A percentile compares a stretch with the other conserved stretches of the same genome.
Evolutionary conservation across 2,888 invertebrate species (phyloP).

Genomic region (Hirudinaria manillensis): DNA sequence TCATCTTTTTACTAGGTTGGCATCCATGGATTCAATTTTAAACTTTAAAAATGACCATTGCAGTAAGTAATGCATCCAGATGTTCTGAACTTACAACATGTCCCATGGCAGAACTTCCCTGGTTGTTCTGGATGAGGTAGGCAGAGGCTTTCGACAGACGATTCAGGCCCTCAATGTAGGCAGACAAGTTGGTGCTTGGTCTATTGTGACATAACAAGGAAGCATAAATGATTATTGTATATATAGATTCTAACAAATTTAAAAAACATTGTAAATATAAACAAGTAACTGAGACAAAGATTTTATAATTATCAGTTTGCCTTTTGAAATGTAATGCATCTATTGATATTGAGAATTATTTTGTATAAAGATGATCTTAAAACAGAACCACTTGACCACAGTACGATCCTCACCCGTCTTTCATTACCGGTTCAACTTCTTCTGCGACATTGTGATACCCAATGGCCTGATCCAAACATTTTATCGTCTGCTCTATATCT

Average conservation of each 20-base stretch:
- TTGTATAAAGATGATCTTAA: not conserved
- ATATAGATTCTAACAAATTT: too few species aligned
- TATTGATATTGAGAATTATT: not conserved
- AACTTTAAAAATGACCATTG: too few species aligned
- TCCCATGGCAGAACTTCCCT: constrained; percentile 84
- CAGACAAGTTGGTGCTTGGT: constrained; percentile 58
- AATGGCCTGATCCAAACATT: constrained; percentile 83
- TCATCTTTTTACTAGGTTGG: too few species aligned
- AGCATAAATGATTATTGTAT: not conserved
- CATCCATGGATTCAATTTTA: too few species aligned
- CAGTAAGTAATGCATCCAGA: not conserved
- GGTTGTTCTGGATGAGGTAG: constrained; percentile 86
- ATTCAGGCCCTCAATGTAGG: constrained; percentile 69
- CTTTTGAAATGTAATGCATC: too few species aligned
- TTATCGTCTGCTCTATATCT: constrained; percentile 87
- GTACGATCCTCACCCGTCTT: constrained; percentile 63
- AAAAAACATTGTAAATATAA: not conserved
- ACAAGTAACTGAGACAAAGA: too few species aligned
- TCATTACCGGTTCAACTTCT: constrained; percentile 78
- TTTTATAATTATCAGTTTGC: too few species aligned
- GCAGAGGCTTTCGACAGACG: constrained; percentile 77
- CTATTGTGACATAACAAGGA: constrained; percentile 43
- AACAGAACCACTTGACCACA: not conserved
- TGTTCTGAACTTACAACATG: constrained; percentile 70
- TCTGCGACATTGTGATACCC: constrained; percentile 90